These are phyloP conservation scores for Myxocyprinus asiaticus DNA, from an alignment of 2,113 vertebrate species.

Conservation along the genomic window DNA sequence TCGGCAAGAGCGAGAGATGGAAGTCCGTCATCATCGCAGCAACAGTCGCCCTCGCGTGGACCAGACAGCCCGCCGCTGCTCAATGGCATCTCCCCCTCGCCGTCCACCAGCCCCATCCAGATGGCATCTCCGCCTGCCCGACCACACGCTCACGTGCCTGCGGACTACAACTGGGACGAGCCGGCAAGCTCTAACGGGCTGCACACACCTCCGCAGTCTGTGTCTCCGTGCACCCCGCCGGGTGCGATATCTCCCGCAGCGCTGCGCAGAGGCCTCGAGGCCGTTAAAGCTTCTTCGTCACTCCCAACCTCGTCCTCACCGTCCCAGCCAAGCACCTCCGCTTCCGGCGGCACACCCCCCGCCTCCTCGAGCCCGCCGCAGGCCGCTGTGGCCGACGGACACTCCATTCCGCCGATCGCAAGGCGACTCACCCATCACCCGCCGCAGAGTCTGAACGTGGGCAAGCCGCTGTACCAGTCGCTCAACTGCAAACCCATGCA, in stretches of 20 bases:
- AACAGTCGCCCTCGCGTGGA: constrained; percentile 78
- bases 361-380: constrained; percentile 79
- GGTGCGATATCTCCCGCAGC: constrained; percentile 89
- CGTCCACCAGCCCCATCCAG: constrained; percentile 85
- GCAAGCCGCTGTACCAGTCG: constrained; percentile 96
- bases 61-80: constrained; percentile 85
- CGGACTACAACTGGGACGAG: constrained; percentile 89
- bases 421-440: constrained; percentile 94
- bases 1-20: constrained; percentile 82
- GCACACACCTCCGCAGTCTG: constrained; percentile 80
- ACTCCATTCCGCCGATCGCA: constrained; percentile 90
- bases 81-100: constrained; percentile 85
- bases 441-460: constrained; percentile 94
- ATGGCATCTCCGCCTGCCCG: constrained; percentile 79
- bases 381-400: constrained; percentile 77
- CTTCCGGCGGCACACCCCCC: constrained; percentile 66
- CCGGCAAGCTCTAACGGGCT: constrained; percentile 87
- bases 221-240: constrained; percentile 72
- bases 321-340: constrained; percentile 66
- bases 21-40: constrained; percentile 87
- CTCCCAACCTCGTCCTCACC: constrained; percentile 65
- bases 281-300: constrained; percentile 80
- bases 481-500: constrained; percentile 99
- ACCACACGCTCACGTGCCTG: constrained; percentile 63
- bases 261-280: constrained; percentile 88